Evolutionary conservation across 2,888 invertebrate species (phyloP), one percentile per base, ranked within the genome.

Genomic region (Iselma pallidipennis): DNA sequence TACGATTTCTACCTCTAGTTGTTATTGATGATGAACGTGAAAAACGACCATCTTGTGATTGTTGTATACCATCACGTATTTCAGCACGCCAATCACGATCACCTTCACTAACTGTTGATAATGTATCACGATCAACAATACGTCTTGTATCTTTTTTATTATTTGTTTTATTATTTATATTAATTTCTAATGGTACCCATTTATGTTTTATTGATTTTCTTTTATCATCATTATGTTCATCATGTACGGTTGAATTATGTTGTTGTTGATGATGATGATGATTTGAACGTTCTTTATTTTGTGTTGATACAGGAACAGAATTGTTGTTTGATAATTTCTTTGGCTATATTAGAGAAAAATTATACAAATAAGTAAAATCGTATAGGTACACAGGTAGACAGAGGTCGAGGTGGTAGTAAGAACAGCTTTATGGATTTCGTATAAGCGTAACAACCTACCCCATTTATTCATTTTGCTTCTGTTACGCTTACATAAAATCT

Each of bases 181-280:
- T 94, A 65, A 96, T 93, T 74, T 94, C 94, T 62, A 96, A 83
- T 0, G 95, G 96, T 60, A 95, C 90, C 96, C 96, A 96, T 81
- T 94, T 96, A 81, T 94, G 94, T 75, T 86, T 87, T 50, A 82
- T 82, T 23, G 73, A 51, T 75, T 83, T 85, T 71, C 81, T 84
- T 70, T 82, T 84, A 29, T 63, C 64, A 23, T 85, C 84, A 37
- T n/a, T n/a, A n/a, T 76, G 78, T 57, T 82, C 82, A 23, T 83
- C 82, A 29, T 78, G 63, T 45, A 21, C 45, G 21, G 42, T 42
- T 19, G 45, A 9, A n/a, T 16, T 42, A 63, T 19, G 29, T 21
- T 28, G 45, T n/a, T 37, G 55, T 37, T 42, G 64, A 25, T 48
- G 59, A 31, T 10, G 61, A 16, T 9, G 65, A 26, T 42, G 61